phyloP scores from a whole-genome alignment of 2,797 vertebrate genomes.

The Emydoidea blandingii region DNA sequence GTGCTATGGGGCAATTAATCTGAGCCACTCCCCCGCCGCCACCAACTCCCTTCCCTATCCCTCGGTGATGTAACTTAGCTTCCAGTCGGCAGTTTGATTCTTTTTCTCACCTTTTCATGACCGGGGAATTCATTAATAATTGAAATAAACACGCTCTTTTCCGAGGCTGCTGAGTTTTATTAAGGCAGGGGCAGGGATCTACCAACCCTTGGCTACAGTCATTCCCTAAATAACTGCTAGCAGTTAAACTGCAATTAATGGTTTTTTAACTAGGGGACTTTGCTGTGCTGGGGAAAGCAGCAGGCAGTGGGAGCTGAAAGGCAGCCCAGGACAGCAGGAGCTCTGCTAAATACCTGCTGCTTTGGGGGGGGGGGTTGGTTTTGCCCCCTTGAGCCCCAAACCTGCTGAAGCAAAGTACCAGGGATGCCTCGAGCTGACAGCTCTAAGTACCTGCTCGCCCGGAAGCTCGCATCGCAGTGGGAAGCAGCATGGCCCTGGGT shows the following conservation, averaged over 20 bases:
- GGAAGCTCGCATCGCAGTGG: accelerated
- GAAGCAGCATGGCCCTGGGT: background rate
- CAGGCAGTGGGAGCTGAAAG: constrained; percentile 4
- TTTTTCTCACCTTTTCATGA: constrained; percentile 79
- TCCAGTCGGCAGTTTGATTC: constrained; percentile 44
- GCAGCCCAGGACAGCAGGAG: background rate
- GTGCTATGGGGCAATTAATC: background rate
- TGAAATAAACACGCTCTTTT: constrained; percentile 75
- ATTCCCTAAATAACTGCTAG: constrained; percentile 77
- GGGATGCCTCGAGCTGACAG: background rate
- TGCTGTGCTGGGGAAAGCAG: constrained; percentile 36
- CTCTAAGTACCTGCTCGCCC: background rate
- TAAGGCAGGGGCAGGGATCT: constrained; percentile 71
- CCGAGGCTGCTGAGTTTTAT: constrained; percentile 75
- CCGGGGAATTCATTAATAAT: constrained; percentile 78
- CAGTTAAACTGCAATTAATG: constrained; percentile 70
- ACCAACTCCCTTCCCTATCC: constrained; percentile 36
- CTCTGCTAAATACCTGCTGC: background rate
- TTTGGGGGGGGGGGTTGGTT: background rate
- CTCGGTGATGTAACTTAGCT: constrained; percentile 62
- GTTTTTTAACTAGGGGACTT: constrained; percentile 30
- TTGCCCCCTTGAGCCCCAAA: background rate
- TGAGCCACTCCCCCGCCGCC: background rate
- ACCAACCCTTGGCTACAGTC: constrained; percentile 72
- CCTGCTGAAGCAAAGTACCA: background rate